Conservation (phyloP, 2,888 invertebrate species). For the Mesorhabditis belari region DNA sequence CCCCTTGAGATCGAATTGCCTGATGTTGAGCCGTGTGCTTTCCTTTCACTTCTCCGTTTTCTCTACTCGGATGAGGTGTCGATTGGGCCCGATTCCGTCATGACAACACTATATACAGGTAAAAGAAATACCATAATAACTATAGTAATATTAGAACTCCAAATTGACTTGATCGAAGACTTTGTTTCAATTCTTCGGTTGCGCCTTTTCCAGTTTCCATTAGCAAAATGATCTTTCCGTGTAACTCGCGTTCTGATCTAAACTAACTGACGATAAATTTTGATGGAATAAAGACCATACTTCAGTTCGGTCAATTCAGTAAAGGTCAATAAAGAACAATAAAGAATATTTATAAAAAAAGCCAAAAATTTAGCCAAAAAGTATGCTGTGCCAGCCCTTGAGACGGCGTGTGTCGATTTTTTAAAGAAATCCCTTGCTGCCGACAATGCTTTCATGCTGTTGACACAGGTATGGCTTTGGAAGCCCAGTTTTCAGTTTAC, state of each 20-base stretch:
- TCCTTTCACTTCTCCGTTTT: conserved; percentile 66
- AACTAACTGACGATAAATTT: too few species aligned
- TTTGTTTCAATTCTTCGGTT: background rate
- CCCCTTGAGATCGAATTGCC: conserved; percentile 70
- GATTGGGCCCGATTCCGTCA: conserved; percentile 76
- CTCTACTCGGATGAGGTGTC: conserved; percentile 74
- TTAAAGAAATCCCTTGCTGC: conserved; percentile 68
- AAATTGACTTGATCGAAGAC: background rate
- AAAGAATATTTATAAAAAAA: too few species aligned
- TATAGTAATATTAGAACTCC: background rate
- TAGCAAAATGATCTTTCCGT: too few species aligned
- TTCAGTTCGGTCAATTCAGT: too few species aligned
- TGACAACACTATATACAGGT: conserved; percentile 73
- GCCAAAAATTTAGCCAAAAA: conserved; percentile 69
- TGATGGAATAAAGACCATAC: too few species aligned
- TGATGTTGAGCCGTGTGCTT: conserved; percentile 76
- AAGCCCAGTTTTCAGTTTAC: too few species aligned
- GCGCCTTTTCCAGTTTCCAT: background rate
- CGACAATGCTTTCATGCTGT: conserved; percentile 75
- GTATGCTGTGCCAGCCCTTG: conserved; percentile 75
- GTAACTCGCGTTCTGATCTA: too few species aligned
- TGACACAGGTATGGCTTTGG: conserved; percentile 58
- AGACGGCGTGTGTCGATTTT: conserved; percentile 76
- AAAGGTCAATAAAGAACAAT: too few species aligned
- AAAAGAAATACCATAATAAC: too few species aligned